phyloP scores from a whole-genome alignment of 2,797 vertebrate species.

The Ceyx erithaca region DNA sequence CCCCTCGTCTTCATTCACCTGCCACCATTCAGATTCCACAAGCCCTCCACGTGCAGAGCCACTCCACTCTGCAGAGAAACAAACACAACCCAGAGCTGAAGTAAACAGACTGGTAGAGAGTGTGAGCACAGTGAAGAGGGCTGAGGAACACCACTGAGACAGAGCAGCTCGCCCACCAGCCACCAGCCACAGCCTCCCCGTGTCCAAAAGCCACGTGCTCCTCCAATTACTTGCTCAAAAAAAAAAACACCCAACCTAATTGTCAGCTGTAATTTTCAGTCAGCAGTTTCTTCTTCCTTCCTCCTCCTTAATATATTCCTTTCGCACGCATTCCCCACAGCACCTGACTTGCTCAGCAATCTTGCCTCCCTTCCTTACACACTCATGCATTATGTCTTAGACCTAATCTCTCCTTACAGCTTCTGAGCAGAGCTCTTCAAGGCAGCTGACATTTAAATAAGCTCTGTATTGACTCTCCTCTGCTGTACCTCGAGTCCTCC shows the following conservation, averaged over 20 bases:
- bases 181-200: constrained; percentile 4
- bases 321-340: background rate
- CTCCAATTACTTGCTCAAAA: constrained; percentile 39
- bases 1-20: background rate
- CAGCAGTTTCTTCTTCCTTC: constrained; percentile 16
- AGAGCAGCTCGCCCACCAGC: constrained; percentile 8
- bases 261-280: constrained; percentile 40
- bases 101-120: constrained; percentile 44
- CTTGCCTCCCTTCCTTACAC: constrained; percentile 4
- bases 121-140: background rate
- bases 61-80: background rate
- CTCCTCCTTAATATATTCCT: background rate
- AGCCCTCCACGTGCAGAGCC: background rate
- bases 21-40: background rate
- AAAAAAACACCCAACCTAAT: background rate
- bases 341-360: constrained; percentile 33
- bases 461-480: constrained; percentile 59
- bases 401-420: constrained; percentile 45
- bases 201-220: constrained; percentile 24
- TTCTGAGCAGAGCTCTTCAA: constrained; percentile 45
- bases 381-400: background rate
- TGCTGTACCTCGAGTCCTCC: constrained; percentile 31
- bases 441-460: constrained; percentile 73
- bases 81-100: background rate
- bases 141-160: background rate